Percentiles rank a stretch among this genome's conserved stretches.
Conservation (phyloP, 2,888 invertebrate species). For the Aphrophora alni region DNA sequence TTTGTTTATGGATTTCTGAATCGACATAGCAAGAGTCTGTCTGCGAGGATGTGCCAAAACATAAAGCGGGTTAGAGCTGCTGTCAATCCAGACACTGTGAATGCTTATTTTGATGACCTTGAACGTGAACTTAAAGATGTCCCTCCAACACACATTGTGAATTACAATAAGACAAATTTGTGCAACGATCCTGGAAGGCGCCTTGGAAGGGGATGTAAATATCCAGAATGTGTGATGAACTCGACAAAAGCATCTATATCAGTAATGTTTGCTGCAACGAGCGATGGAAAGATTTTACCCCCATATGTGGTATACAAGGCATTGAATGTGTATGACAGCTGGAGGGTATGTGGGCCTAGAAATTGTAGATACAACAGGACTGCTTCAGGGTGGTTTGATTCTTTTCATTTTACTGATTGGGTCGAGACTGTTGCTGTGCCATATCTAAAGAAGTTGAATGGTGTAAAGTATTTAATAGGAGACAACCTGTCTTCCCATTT, state of each 20-base stretch:
- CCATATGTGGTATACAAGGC: conserved; percentile 54
- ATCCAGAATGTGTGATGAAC: too few relatives aligned
- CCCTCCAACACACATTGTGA: conserved; percentile 36
- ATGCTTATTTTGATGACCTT: conserved; percentile 48
- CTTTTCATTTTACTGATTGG: too few relatives aligned
- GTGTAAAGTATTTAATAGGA: conserved; percentile 50
- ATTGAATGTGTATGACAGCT: conserved; percentile 52
- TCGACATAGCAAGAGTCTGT: conserved; percentile 16
- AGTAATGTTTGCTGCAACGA: conserved; percentile 54
- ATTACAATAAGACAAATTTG: conserved; percentile 50
- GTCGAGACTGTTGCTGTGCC: too few relatives aligned
- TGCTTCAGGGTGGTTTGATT: too few relatives aligned
- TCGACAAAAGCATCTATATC: too few relatives aligned
- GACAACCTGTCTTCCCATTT: conserved; percentile 54
- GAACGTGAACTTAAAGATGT: conserved; percentile 40
- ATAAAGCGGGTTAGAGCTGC: conserved; percentile 41
- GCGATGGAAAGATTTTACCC: conserved; percentile 52
- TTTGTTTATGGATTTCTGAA: conserved; percentile 35
- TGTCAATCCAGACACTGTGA: conserved; percentile 37
- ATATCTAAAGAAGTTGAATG: conserved; percentile 48
- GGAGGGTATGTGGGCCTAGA: conserved; percentile 54
- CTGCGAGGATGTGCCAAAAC: conserved; percentile 40
- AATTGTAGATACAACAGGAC: too few relatives aligned
- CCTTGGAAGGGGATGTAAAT: too few relatives aligned
- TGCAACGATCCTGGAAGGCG: too few relatives aligned